Base-by-base conservation (phyloP, 2,113 vertebrate genomes). In the Clarias magur region DNA sequence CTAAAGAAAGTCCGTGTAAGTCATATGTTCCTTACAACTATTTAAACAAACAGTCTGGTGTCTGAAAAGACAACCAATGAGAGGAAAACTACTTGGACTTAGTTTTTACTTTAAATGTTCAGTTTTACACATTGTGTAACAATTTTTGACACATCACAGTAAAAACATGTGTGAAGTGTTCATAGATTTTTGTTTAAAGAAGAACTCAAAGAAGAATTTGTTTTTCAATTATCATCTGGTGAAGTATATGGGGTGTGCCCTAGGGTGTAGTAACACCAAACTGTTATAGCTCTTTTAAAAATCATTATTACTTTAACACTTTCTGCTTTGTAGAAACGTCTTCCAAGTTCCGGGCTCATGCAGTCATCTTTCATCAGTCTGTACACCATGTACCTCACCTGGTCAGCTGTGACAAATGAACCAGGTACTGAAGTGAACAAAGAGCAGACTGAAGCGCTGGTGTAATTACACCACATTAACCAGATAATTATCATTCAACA, bases 331-430 rank as follows among this genome's bases (percentile, higher is more conserved):
- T 83, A 99, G 98, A 96, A 98, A 80, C 89, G 93, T 88, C 96
- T 97, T 63, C 93, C 96, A 62, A 93, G 68, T 30, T 99, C 98
- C 17, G 98, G 98, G 89, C 97, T 99, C 27, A 96, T 99, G 0
- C 98, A 98, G 94, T 99, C 98, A 10, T 99, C 98, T 19, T 53
- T 97, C 88, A 98, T 99, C 92, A 99, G 96, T 0, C 90, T 97
- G 42, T 99, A 99, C 89, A 98, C 97, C 86, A 95, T 97, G 93
- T 99, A 96, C 88, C 96, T 99, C 88, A 99, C 97, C 0, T 99
- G 97, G 97, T 99, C 98, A 59, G 98, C 98, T 86, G 97, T 99
- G 96, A 96, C 94, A 86, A 99, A 97, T 0, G 97, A 97, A 89
- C 97, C 98, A 80, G 97, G 98, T 99, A 82, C 13, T 25, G 38